Evolutionary conservation across 2,113 vertebrate genomes (phyloP).

Genomic region (Paraplagusia blochii): DNA sequence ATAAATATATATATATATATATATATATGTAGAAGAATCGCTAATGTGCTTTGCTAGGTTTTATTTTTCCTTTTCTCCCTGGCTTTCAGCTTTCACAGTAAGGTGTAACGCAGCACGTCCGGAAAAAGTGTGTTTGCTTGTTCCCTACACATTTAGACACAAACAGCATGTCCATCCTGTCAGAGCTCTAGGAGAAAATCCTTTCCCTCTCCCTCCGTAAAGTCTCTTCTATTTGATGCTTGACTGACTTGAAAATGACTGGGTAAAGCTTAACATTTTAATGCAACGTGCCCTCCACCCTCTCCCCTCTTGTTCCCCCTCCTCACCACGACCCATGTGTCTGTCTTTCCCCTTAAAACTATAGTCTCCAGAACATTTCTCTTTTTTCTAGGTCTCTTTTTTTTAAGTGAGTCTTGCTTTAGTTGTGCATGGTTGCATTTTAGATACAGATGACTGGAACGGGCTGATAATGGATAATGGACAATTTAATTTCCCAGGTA

Average conservation of each 20-base stretch:
- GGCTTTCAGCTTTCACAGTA: slow-evolving; percentile 39
- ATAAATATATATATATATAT: slow-evolving; percentile 2
- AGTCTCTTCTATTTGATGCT: slow-evolving; percentile 71
- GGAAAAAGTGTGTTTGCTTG: slow-evolving; percentile 40
- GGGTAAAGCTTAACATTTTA: slow-evolving; percentile 71
- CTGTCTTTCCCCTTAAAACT: slow-evolving; percentile 42
- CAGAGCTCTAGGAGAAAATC: slow-evolving; percentile 52
- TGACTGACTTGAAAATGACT: slow-evolving; percentile 66
- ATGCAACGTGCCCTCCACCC: slow-evolving; percentile 36
- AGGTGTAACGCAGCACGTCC: slow-evolving; percentile 38
- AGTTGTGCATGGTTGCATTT: slow-evolving; percentile 57
- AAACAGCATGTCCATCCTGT: slow-evolving; percentile 43
- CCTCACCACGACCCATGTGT: slow-evolving; percentile 3
- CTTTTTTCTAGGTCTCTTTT: neutral
- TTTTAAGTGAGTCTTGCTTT: slow-evolving; percentile 45
- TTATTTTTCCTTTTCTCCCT: neutral
- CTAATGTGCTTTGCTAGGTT: slow-evolving; percentile 36
- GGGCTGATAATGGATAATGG: slow-evolving; percentile 68
- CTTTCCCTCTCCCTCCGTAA: slow-evolving; percentile 54
- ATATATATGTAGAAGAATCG: neutral
- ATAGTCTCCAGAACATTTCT: slow-evolving; percentile 54
- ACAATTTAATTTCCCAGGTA: slow-evolving; percentile 73
- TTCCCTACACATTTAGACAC: slow-evolving; percentile 13
- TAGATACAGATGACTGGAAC: slow-evolving; percentile 68
- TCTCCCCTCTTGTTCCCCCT: neutral